Evolutionary conservation across 2,113 vertebrate genomes (phyloP), one percentile per base, ranked within the genome.

Genomic region (Calidris pygmaea): DNA sequence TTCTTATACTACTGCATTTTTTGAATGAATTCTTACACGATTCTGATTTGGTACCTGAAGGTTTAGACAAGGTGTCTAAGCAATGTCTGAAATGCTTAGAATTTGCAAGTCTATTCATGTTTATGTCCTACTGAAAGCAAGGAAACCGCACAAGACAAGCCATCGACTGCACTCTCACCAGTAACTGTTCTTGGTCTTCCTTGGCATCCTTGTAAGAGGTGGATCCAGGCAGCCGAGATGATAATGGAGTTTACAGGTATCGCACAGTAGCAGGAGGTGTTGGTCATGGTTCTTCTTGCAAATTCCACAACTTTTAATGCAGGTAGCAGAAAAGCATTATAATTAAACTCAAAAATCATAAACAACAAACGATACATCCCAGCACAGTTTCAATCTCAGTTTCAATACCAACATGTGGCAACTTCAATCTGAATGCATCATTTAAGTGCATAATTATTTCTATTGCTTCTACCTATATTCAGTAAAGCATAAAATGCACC

Each of bases 271-370:
- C 50, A 99, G 98, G 8, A 99, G 98, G 78, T 99, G 99, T 52
- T 99, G 99, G 97, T 99, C 99, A 96, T 99, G 99, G 95, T 99
- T 99, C 98, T 99, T 99, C 98, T 99, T 99, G 97, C 99, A 99
- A 98, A 99, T 99, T 81, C 99, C 99, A 98, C 99, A 99, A 88
- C 99, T 98, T 97, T 93, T 73, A 96, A 94, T 37, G 72, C 78
- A 97, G 30, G 13, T 11, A 96, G 80, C 37, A 95, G 39, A 83
- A 97, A 97, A 96, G 37, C 12, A 95, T 96, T 89, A 72, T 15
- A 92, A 90, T 89, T 97, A 96, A 72, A 86, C 71, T 91, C 92
- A 73, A 78, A 80, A 65, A 68, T 48, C 41, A 43, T 47, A 53
- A 92, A 88, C 75, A 41, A 71, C 6, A 83, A 80, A 77, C 0